Evolutionary conservation across 92 coral and sea anemone species (phyloP), one percentile per base, ranked within the genome.

Genomic region (Epizoanthus illoricatus): DNA sequence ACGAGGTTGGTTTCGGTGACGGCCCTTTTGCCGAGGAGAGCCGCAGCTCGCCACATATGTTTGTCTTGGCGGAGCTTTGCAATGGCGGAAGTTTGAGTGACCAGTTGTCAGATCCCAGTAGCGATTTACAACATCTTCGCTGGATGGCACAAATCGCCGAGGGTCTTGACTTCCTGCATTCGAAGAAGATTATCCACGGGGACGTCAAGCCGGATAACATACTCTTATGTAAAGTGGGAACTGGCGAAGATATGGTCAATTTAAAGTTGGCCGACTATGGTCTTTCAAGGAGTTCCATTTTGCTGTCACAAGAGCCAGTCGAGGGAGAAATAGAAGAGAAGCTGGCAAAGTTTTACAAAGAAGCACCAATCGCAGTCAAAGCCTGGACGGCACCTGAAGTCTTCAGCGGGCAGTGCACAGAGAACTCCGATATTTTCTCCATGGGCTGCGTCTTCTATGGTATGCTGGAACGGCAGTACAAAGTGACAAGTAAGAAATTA

Each of bases 251-350:
- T 5, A 41, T 64, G 71, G 55, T 64, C 40, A 78, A 40, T 24
- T 15, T 93, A 5, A 95, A 95, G 70, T 55, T 95, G 42, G 90
- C 94, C 47, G 98, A 95, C 74, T 92, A 92, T 75, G 98, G 98
- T 33, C 81, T 95, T 56, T 85, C 97, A 60, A 87, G 92, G 40
- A 87, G 80, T 52, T 87, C 75, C 56, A 69, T 92, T n/a, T 75
- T 88, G 33, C 72, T 90, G 62, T 84, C 76, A n/a, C 76, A 79
- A 68, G 76, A 62, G 43, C 18, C n/a, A 45, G 76, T 64, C 6
- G 66, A n/a, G 17, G 81, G 10, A 8, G 82, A 71, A 45, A 70
- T 58, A 19, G 87, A 75, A 43, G 1, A 75, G 68, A 62, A 61
- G 49, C 43, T 62, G 54, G 59, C 52, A 36, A 62, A 78, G 71